Evolutionary conservation across 2,113 vertebrate genomes (phyloP).

Genomic region (Gasterosteus aculeatus): DNA sequence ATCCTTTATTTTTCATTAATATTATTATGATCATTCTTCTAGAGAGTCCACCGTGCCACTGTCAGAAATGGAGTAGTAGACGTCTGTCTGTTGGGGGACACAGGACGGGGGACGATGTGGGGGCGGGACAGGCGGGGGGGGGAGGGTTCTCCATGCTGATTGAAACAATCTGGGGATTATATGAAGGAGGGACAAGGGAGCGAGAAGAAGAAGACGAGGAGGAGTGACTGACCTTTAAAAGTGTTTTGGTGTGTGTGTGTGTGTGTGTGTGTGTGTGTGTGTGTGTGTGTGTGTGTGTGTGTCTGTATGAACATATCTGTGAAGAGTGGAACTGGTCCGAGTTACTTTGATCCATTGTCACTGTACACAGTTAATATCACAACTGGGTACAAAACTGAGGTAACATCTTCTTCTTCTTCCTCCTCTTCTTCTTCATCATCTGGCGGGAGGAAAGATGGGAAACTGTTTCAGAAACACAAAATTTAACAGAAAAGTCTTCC

Average conservation of each 20-base stretch:
- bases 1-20: slow-evolving; percentile 85
- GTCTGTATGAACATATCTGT: slow-evolving; percentile 46
- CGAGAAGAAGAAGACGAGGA: not conserved
- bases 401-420: slow-evolving; percentile 74
- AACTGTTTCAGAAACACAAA: not conserved
- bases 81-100: slow-evolving; percentile 65
- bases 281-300: slow-evolving; percentile 16
- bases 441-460: slow-evolving; percentile 29
- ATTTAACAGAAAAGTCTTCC: not conserved
- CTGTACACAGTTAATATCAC: slow-evolving; percentile 82
- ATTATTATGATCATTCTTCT: slow-evolving; percentile 78
- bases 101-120: slow-evolving; percentile 15
- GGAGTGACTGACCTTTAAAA: slow-evolving; percentile 53
- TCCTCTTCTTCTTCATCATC: slow-evolving; percentile 65
- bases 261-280: slow-evolving; percentile 12
- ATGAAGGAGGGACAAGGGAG: slow-evolving; percentile 38
- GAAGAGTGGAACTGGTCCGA: slow-evolving; percentile 66
- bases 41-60: slow-evolving; percentile 82
- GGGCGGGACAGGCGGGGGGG: slow-evolving; percentile 46
- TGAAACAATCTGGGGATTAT: slow-evolving; percentile 61
- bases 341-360: slow-evolving; percentile 77
- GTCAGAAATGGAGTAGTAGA: slow-evolving; percentile 79
- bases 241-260: slow-evolving; percentile 52
- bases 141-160: slow-evolving; percentile 79
- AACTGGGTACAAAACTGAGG: slow-evolving; percentile 79